Evolutionary conservation across 2,797 vertebrate species (phyloP).

Genomic region (Hypotaenidia okinawae): DNA sequence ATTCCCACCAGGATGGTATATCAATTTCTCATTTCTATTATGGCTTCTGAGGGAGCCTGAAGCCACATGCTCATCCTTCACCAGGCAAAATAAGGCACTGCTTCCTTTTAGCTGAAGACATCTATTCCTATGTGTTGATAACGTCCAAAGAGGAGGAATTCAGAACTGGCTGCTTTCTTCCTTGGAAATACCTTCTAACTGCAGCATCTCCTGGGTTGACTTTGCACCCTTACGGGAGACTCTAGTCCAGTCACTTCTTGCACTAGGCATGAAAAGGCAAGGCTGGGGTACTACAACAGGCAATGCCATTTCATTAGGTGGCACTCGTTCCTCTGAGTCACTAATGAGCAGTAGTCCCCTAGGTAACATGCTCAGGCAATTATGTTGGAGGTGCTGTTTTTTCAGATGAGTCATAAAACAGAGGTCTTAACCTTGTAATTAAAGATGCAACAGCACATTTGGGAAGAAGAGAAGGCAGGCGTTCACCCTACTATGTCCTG

Average conservation of each 20-base stretch:
- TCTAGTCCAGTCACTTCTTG: neutral
- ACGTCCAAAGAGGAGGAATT: fast-evolving
- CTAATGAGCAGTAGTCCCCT: constrained; percentile 31
- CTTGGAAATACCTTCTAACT: neutral
- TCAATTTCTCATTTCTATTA: neutral
- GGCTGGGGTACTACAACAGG: neutral
- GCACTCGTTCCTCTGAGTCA: constrained; percentile 51
- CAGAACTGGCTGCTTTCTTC: neutral
- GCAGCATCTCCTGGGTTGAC: neutral
- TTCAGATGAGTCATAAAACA: constrained; percentile 61
- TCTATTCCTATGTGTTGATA: neutral
- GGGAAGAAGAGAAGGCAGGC: neutral
- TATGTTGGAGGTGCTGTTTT: constrained; percentile 52
- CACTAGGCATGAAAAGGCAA: constrained; percentile 23
- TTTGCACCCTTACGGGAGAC: fast-evolving
- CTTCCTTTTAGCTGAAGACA: neutral
- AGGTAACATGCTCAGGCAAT: constrained; percentile 42
- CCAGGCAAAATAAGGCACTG: neutral
- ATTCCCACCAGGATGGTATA: neutral
- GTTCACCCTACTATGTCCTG: constrained; percentile 37
- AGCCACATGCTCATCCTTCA: neutral
- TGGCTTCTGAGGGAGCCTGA: neutral
- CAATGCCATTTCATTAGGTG: constrained; percentile 46
- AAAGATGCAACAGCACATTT: constrained; percentile 60
- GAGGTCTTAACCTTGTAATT: constrained; percentile 71